A percentile compares a stretch with the other conserved stretches of the same genome.
These are phyloP conservation scores for Clarias batrachus DNA, from an alignment of 2,113 vertebrate species.

Conservation along the genomic window DNA sequence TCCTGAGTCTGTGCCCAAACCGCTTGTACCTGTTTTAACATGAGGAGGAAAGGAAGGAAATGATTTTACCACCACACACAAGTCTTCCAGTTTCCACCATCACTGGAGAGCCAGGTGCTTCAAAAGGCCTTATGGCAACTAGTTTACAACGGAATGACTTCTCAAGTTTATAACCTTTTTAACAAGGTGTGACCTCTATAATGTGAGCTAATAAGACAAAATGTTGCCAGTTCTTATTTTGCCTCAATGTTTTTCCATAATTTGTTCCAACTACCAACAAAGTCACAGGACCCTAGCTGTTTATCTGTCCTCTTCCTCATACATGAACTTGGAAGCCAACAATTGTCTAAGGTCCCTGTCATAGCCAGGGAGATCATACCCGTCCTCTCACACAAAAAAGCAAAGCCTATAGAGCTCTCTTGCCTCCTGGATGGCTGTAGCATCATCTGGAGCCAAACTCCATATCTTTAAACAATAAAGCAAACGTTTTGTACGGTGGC, in stretches of 20 bases:
- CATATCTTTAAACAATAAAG: background rate
- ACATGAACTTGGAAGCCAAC: background rate
- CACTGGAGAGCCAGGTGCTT: background rate
- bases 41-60: conserved; percentile 9
- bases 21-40: conserved; percentile 21
- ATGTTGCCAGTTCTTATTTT: background rate
- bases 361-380: background rate
- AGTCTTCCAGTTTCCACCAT: background rate
- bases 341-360: background rate
- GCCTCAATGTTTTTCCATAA: background rate
- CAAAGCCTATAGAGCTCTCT: background rate
- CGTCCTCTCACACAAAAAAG: background rate
- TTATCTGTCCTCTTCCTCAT: background rate
- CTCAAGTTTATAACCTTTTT: background rate
- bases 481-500: background rate
- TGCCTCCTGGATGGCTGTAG: background rate
- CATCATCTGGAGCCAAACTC: background rate
- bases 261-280: background rate
- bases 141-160: conserved; percentile 7
- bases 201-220: background rate
- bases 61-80: background rate
- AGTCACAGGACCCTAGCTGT: no score
- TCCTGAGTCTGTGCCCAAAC: conserved; percentile 25
- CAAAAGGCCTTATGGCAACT: background rate
- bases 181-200: no score